Base-by-base conservation (phyloP, 2,797 vertebrate species). In the Fistularia commersonii region DNA sequence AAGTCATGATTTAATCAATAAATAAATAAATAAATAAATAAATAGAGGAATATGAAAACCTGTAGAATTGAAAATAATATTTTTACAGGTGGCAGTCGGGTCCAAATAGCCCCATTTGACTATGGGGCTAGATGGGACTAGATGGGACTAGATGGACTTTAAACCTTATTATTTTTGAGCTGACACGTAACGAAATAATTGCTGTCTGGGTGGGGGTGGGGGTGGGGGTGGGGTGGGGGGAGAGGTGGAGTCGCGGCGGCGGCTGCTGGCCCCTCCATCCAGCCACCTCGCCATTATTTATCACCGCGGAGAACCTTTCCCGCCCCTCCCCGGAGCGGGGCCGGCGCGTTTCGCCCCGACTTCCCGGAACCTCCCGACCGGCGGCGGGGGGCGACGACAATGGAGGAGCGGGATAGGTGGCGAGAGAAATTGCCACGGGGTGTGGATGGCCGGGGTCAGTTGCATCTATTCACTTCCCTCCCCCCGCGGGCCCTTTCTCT, bases 131-230 rank as follows among this genome's bases (percentile, higher is more conserved):
- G n/a, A n/a, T n/a, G n/a, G n/a, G n/a, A n/a, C n/a, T n/a, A n/a
- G n/a, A n/a, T n/a, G n/a, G n/a, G n/a, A n/a, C n/a, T n/a, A n/a
- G n/a, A n/a, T n/a, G n/a, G n/a, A n/a, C n/a, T n/a, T n/a, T n/a
- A n/a, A n/a, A n/a, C n/a, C n/a, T n/a, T n/a, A n/a, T 75, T 83
- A 59, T 76, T 74, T 65, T 66, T 57, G 33, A 61, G 72, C 56
- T 80, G 77, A 86, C 79, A 82, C 76, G 68, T 60, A 71, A 73
- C 66, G 60, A 63, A 74, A 70, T 81, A 83, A 84, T 83, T 84
- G 78, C 71, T 74, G 71, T 73, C 74, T 79, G 61, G 66, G 66
- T 54, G 57, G 48, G 54, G 45, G 56, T 66, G 53, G 57, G 69
- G 57, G 64, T 23, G 60, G 61, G 46, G 42, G 32, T 33, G 61